These are phyloP conservation scores for Acanthaster planci DNA, from an alignment of 35 echinoderm and acorn worm species.

Conservation along the genomic window DNA sequence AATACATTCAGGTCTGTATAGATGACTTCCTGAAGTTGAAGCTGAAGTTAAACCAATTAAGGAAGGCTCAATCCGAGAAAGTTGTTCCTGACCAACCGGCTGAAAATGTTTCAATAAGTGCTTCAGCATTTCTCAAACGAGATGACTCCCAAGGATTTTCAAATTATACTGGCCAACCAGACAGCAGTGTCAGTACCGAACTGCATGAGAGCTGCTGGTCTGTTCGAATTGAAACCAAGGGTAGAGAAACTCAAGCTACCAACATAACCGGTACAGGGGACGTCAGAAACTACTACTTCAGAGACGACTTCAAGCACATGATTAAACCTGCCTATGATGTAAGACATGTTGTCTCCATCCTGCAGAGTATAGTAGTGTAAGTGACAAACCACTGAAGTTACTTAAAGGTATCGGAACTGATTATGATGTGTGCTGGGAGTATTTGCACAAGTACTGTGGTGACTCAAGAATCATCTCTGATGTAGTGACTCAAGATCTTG, in stretches of 20 bases:
- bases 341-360: too few relatives aligned
- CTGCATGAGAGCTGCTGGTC: neutral
- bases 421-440: neutral
- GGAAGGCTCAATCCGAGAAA: neutral
- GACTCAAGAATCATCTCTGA: neutral
- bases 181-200: neutral
- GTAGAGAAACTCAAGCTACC: neutral
- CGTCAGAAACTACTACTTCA: neutral
- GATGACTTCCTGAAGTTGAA: neutral
- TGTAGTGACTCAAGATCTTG: too few relatives aligned
- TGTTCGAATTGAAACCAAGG: neutral
- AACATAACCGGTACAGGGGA: too few relatives aligned
- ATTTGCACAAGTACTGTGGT: neutral
- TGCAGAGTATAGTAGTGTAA: too few relatives aligned
- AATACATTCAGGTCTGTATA: neutral
- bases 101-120: conserved; percentile 4
- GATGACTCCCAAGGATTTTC: neutral
- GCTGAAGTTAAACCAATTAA: neutral
- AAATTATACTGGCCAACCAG: neutral
- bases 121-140: neutral
- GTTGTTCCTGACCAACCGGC: neutral
- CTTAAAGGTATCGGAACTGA: neutral
- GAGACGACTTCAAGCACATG: too few relatives aligned
- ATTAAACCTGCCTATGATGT: too few relatives aligned
- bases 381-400: neutral